Conservation (phyloP, 1,140 invertebrate genomes). For the Neodiprion pinetum region DNA sequence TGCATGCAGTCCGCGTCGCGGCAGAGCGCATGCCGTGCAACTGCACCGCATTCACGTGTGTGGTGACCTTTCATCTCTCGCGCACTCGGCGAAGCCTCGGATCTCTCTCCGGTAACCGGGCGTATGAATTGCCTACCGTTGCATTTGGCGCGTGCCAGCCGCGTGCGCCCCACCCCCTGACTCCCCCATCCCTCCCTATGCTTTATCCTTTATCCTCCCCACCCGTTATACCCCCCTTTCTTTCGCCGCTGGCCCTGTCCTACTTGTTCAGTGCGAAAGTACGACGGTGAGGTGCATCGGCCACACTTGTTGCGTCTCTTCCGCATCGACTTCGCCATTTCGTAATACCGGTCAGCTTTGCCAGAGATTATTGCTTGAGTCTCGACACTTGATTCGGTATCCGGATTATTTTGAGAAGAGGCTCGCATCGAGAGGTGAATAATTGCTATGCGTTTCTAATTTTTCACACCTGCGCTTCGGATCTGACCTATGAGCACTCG, state of each 20-base stretch:
- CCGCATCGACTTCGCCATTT: not conserved
- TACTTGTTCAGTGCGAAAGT: conserved; percentile 13
- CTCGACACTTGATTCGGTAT: too few relatives aligned
- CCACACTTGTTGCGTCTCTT: not conserved
- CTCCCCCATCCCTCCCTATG: conserved; percentile 1
- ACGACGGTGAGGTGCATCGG: conserved; percentile 2
- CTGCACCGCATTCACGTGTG: conserved; percentile 18
- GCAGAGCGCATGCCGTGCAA: conserved; percentile 13
- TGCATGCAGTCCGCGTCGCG: not conserved
- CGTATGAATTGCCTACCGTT: conserved; percentile 38
- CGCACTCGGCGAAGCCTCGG: conserved; percentile 9
- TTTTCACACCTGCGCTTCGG: too few relatives aligned
- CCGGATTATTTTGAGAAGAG: too few relatives aligned
- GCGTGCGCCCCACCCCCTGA: conserved; percentile 40
- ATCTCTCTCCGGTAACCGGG: conserved; percentile 12
- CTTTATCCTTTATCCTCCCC: conserved; percentile 29
- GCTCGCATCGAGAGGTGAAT: too few relatives aligned
- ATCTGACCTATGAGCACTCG: too few relatives aligned
- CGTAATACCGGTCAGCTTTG: not conserved
- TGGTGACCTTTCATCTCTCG: conserved; percentile 20
- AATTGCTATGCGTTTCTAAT: too few relatives aligned
- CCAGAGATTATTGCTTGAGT: too few relatives aligned
- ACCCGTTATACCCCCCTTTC: conserved; percentile 22
- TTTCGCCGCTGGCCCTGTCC: conserved; percentile 21
- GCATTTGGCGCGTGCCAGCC: conserved; percentile 57